Percentiles rank a stretch among this genome's conserved stretches.
These are phyloP conservation scores for Irena cyanogastra DNA, from an alignment of 2,113 vertebrate species.

Conservation along the genomic window DNA sequence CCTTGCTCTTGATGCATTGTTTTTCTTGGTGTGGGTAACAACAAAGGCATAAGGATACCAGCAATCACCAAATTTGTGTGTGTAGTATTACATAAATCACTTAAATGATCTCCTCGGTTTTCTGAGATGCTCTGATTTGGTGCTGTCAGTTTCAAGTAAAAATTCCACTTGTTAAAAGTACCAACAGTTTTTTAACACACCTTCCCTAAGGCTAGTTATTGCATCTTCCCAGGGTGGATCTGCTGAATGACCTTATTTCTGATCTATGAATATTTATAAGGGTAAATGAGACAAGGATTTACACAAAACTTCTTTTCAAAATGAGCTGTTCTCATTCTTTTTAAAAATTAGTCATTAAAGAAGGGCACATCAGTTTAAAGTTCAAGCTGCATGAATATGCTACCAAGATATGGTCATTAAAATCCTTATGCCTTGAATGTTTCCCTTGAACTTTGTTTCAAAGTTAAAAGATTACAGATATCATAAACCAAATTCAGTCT, in stretches of 20 bases:
- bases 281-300: neutral
- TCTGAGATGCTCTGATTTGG: neutral
- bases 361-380: neutral
- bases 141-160: neutral
- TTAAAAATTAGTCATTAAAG: neutral
- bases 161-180: neutral
- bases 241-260: neutral
- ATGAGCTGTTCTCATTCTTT: neutral
- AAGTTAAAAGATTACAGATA: conserved; percentile 32
- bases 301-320: neutral
- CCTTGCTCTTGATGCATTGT: conserved; percentile 61
- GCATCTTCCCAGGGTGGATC: neutral
- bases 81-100: neutral
- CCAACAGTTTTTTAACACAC: neutral
- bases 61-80: neutral
- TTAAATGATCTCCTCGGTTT: neutral
- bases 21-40: conserved; percentile 53
- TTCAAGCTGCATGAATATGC: neutral
- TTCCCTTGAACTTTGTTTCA: conserved; percentile 32
- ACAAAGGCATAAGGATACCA: conserved; percentile 65
- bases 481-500: conserved; percentile 41
- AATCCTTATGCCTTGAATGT: conserved; percentile 68
- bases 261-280: neutral
- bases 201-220: neutral
- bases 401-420: neutral